A percentile compares a stretch with the other conserved stretches of the same genome.
These are phyloP conservation scores for Hypomesus transpacificus DNA, from an alignment of 2,113 vertebrate species.

Conservation along the genomic window DNA sequence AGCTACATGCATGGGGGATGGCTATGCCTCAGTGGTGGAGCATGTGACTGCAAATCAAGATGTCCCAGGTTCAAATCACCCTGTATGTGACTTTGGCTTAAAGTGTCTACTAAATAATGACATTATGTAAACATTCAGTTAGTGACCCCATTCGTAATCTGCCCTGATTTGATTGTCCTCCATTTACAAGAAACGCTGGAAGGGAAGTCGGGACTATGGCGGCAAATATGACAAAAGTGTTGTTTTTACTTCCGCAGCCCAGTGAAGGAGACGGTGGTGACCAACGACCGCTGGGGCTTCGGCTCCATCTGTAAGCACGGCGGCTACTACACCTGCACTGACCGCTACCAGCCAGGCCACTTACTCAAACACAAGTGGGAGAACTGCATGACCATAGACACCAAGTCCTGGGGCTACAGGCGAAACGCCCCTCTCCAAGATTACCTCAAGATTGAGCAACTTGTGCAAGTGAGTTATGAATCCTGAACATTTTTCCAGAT, in stretches of 20 bases:
- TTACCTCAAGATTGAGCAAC: conserved; percentile 77
- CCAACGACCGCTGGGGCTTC: conserved; percentile 91
- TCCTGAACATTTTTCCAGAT: too few relatives aligned
- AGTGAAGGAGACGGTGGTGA: conserved; percentile 86
- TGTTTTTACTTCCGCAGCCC: conserved; percentile 71
- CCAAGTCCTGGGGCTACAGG: conserved; percentile 86
- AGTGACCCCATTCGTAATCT: too few relatives aligned
- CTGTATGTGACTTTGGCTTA: too few relatives aligned
- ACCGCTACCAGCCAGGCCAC: conserved; percentile 87
- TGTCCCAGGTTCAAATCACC: too few relatives aligned
- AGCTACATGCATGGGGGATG: not conserved
- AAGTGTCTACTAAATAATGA: too few relatives aligned
- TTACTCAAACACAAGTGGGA: conserved; percentile 93
- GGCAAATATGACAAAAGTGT: not conserved
- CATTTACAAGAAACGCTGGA: too few relatives aligned
- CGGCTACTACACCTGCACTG: conserved; percentile 88
- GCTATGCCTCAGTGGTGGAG: too few relatives aligned
- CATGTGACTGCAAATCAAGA: too few relatives aligned
- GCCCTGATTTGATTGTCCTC: too few relatives aligned
- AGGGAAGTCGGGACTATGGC: too few relatives aligned
- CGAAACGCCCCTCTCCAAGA: conserved; percentile 79
- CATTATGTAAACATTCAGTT: too few relatives aligned
- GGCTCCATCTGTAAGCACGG: conserved; percentile 84
- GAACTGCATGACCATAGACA: conserved; percentile 94
- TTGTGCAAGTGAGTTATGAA: conserved; percentile 73